phyloP scores from a whole-genome alignment of 2,888 invertebrate genomes.

The Dynastes grantii region DNA sequence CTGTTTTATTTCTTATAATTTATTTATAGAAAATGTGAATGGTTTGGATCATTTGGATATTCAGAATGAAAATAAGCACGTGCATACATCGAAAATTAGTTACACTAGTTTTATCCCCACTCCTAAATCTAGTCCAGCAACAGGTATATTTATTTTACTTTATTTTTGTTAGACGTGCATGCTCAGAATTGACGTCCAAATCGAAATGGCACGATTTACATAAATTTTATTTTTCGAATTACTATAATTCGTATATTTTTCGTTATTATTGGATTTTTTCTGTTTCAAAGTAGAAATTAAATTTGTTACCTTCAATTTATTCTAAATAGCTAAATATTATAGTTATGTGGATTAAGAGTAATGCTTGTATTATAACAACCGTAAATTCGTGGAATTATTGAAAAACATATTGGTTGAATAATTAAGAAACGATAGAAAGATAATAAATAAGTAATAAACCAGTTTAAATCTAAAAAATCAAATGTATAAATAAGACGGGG shows the following conservation, averaged over 20 bases:
- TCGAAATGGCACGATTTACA: not conserved
- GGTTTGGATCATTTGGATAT: slow-evolving; percentile 65
- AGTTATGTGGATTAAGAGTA: no score
- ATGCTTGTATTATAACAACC: no score
- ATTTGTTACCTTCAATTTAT: no score
- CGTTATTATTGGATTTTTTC: slow-evolving; percentile 1
- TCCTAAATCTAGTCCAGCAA: slow-evolving; percentile 65
- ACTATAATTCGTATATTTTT: not conserved
- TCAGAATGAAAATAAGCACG: slow-evolving; percentile 61
- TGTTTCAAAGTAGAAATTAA: no score
- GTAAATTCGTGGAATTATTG: no score
- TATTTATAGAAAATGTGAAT: slow-evolving; percentile 66
- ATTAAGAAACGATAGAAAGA: no score
- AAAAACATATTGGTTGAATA: no score
- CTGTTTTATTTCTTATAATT: slow-evolving; percentile 50
- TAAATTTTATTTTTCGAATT: not conserved
- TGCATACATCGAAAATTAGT: slow-evolving; percentile 62
- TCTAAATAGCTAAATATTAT: no score
- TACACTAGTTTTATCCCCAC: slow-evolving; percentile 67
- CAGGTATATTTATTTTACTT: slow-evolving; percentile 63
- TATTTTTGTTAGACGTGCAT: slow-evolving; percentile 21
- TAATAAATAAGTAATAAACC: no score
- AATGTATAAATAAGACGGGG: no score
- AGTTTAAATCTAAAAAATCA: no score
- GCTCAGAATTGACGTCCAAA: no score